Evolutionary conservation across 2,888 invertebrate genomes (phyloP).

Genomic region (Cephonodes hylas): DNA sequence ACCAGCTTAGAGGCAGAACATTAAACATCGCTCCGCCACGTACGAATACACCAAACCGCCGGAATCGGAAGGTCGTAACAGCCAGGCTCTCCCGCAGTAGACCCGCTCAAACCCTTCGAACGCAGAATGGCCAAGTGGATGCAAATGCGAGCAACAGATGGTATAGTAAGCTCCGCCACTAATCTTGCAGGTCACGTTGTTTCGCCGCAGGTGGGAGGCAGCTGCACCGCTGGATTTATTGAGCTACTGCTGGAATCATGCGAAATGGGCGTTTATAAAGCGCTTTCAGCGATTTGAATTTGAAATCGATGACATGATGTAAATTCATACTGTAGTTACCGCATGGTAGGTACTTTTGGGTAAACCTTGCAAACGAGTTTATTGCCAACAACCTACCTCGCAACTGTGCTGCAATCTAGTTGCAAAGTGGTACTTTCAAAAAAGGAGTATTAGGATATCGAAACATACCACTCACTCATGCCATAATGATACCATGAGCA

Average conservation of each 20-base stretch:
- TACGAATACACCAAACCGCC: neutral
- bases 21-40: neutral
- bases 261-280: neutral
- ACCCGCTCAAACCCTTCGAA: neutral
- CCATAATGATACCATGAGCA: no score
- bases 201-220: conserved; percentile 16
- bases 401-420: no score
- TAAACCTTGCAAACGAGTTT: neutral
- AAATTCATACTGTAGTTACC: neutral
- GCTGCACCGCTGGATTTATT: conserved; percentile 12
- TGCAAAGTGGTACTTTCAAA: no score
- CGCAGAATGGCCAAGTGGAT: conserved; percentile 3
- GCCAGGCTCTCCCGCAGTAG: neutral
- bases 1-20: neutral
- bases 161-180: conserved; percentile 15
- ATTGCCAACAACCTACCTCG: no score
- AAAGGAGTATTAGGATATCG: no score
- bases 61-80: neutral
- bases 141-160: conserved; percentile 20
- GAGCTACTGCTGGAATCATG: neutral
- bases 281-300: neutral
- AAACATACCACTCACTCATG: no score
- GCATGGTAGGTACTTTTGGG: no score
- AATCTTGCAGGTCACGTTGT: conserved; percentile 22
- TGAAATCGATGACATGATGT: neutral